Evolutionary conservation across 2,888 invertebrate species (phyloP).

Genomic region (Crioceris asparagi): DNA sequence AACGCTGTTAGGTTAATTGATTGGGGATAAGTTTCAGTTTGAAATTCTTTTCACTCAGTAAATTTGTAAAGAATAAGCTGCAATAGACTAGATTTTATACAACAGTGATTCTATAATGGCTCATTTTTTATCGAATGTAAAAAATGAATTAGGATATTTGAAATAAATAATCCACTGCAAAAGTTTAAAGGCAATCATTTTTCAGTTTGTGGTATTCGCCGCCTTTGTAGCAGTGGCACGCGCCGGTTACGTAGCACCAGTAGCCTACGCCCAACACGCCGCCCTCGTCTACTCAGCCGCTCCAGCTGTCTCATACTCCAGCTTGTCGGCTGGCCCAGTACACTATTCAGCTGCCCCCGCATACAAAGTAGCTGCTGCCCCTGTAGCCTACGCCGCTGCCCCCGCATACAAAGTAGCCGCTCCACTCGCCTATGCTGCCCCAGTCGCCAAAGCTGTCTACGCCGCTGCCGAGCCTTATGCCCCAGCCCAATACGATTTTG

Average conservation of each 20-base stretch:
- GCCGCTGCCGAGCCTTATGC: constrained; percentile 18
- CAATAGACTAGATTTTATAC: too few species aligned
- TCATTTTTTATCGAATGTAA: too few species aligned
- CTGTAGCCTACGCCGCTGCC: constrained; percentile 21
- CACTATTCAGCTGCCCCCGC: constrained; percentile 20
- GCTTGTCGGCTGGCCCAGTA: constrained; percentile 35
- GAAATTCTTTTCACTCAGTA: too few species aligned
- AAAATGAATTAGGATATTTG: too few species aligned
- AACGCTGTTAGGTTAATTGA: too few species aligned
- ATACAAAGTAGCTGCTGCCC: constrained; percentile 11
- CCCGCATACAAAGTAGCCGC: constrained; percentile 25
- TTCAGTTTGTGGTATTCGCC: constrained; percentile 22
- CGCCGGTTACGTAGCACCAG: constrained; percentile 28
- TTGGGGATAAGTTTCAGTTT: too few species aligned
- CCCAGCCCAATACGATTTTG: constrained; percentile 27
- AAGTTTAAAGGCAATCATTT: too few species aligned
- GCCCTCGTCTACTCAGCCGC: constrained; percentile 19
- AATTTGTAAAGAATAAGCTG: too few species aligned
- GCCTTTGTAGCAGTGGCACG: constrained; percentile 19
- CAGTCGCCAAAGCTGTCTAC: constrained; percentile 20
- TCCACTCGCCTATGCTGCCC: constrained; percentile 29
- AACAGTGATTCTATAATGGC: too few species aligned
- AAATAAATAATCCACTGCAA: too few species aligned
- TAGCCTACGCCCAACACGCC: constrained; percentile 35
- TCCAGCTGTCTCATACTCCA: constrained; percentile 36